Evolutionary conservation across 2,888 invertebrate genomes (phyloP).

Genomic region (Carabus problematicus): DNA sequence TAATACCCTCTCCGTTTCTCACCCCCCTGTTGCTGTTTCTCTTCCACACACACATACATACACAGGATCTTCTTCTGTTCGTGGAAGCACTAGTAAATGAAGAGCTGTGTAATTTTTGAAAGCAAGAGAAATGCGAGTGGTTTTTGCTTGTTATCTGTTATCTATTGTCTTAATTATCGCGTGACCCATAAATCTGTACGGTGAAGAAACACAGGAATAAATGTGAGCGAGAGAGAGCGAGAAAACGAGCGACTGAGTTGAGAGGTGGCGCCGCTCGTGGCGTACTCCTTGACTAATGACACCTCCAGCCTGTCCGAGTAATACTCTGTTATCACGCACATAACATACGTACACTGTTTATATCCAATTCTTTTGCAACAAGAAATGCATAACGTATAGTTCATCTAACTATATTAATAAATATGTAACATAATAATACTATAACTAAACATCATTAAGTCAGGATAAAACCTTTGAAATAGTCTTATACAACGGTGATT

Average conservation of each 20-base stretch:
- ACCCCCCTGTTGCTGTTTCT: too few relatives aligned
- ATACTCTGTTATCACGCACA: slow-evolving; percentile 26
- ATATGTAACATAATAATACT: too few relatives aligned
- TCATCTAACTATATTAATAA: too few relatives aligned
- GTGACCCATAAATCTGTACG: slow-evolving; percentile 36
- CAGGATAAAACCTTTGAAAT: not conserved
- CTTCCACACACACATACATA: too few relatives aligned
- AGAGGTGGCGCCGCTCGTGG: slow-evolving; percentile 5
- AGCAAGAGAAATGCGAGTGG: slow-evolving; percentile 21
- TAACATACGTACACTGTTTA: not conserved
- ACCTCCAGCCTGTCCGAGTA: slow-evolving; percentile 5
- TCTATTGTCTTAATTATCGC: slow-evolving; percentile 43
- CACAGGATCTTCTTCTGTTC: not conserved
- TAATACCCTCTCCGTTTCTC: too few relatives aligned
- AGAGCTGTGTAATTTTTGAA: slow-evolving; percentile 12
- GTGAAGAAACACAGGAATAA: not conserved
- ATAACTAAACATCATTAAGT: not conserved
- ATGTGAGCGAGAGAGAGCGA: not conserved
- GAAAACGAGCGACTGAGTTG: not conserved
- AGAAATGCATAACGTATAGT: too few relatives aligned
- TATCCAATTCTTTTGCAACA: too few relatives aligned
- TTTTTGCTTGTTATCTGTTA: slow-evolving; percentile 37
- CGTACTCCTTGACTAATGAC: slow-evolving; percentile 33
- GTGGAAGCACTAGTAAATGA: slow-evolving; percentile 18
- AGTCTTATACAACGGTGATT: not conserved